Evolutionary conservation across 2,113 vertebrate genomes (phyloP), one percentile per base, ranked within the genome.

Genomic region (Tachysurus vachellii): DNA sequence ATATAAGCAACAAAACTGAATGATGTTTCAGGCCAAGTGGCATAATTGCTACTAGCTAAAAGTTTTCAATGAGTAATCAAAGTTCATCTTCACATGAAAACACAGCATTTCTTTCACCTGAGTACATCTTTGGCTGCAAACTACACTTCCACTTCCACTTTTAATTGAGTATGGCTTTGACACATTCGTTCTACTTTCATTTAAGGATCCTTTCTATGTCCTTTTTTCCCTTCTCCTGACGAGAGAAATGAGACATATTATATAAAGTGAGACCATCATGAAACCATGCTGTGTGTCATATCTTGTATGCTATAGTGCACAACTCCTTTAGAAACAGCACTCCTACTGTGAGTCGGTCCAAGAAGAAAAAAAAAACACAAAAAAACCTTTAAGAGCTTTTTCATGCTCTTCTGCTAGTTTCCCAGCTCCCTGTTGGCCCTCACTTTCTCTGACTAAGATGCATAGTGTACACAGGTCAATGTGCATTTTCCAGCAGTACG

Each of bases 311-410:
- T 42, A n/a, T 31, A 68, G 4, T 26, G 21, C 7, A 21, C 50
- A n/a, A 16, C 86, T 26, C 42, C 57, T 87, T 71, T 42, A 21
- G 36, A 71, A 59, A 62, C 68, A 76, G 86, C 19, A 16, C 68
- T 76, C 42, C 68, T 31, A 42, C n/a, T 66, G 47, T 13, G 28
- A 80, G 76, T 54, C 21, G 62, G 84, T 26, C 50, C 42, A 19
- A 81, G 44, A n/a, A n/a, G 61, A 76, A 59, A 42, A 57, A 9
- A 50, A 1, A 50, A 9, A 9, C 5, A 13, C 4, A 54, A 16
- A 42, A 47, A 50, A 57, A 26, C n/a, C 42, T 82, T 75, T 76
- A 64, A 87, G n/a, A 76, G 68, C 68, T 83, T 87, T 87, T 82
- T 76, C 57, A 71, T 86, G 79, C 79, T 86, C 28, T 80, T 59